These are phyloP conservation scores for Protonibea diacanthus DNA, from an alignment of 2,797 vertebrate genomes.

Conservation along the genomic window DNA sequence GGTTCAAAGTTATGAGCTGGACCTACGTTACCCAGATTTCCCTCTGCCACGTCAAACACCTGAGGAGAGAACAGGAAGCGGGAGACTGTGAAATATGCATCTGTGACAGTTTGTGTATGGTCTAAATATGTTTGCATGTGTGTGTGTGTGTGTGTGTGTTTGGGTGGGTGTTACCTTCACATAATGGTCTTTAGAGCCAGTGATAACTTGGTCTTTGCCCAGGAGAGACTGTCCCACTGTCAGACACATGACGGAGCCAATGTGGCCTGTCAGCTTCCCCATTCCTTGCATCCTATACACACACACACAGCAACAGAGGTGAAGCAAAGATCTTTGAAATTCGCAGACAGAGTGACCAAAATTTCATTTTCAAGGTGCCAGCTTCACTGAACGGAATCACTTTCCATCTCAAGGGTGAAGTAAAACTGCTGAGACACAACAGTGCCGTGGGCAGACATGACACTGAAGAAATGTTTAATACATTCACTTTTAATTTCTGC, in stretches of 20 bases:
- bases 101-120: not conserved
- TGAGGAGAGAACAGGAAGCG: slow-evolving; percentile 57
- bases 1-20: slow-evolving; percentile 98
- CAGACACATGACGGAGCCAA: slow-evolving; percentile 97
- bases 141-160: slow-evolving; percentile 1
- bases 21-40: slow-evolving; percentile 90
- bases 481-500: slow-evolving; percentile 67
- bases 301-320: slow-evolving; percentile 3
- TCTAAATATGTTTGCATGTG: not conserved
- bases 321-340: slow-evolving; percentile 55
- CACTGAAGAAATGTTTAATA: slow-evolving; percentile 51
- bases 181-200: slow-evolving; percentile 98
- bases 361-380: slow-evolving; percentile 48
- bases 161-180: slow-evolving; percentile 88
- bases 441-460: slow-evolving; percentile 53
- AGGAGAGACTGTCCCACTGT: slow-evolving; percentile 91
- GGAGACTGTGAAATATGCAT: not conserved
- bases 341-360: slow-evolving; percentile 31
- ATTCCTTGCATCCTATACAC: slow-evolving; percentile 90
- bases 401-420: slow-evolving; percentile 36
- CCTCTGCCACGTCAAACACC: slow-evolving; percentile 95
- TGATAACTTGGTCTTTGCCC: slow-evolving; percentile 96
- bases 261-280: slow-evolving; percentile 95
- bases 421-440: slow-evolving; percentile 52
- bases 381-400: slow-evolving; percentile 53